Base-by-base conservation (phyloP, 2,888 invertebrate species). In the Drosophila picticornis region DNA sequence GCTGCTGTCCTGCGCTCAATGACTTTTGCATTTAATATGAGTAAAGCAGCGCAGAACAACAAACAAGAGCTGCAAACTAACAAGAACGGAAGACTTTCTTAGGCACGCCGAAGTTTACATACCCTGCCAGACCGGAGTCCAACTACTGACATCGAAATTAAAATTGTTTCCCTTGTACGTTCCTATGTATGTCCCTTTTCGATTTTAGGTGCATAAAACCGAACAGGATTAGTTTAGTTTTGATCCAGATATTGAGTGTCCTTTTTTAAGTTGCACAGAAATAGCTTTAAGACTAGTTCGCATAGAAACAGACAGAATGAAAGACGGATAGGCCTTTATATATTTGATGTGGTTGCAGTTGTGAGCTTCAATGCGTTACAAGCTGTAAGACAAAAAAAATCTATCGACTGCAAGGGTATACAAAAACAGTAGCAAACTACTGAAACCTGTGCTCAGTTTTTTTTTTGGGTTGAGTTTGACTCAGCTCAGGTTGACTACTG, bases 11-110 rank as follows among this genome's bases (percentile, higher is more conserved):
- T 86, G 80, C 79, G 73, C 87, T 88, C 91, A 88, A 90, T 90
- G 91, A 86, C 89, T 90, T 89, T 88, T 89, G 90, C 91, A 91
- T 91, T 91, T 88, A 80, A 86, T 90, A 91, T 90, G 84, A 90
- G 83, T 78, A 75, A 81, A 67, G 84, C 11, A 79, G 64, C 57
- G 53, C 52, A 50, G 46, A 51, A 64, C 63, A 73, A 69, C 75
- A 59, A 83, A 67, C 70, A 70, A 66, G 69, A 53, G 57, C 63
- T 66, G 67, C 64, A 68, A 67, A 67, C 34, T 58, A 66, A 63
- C 66, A 56, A 71, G 72, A 56, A 71, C 16, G 25, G 9, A 46
- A 4, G 1, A 16, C 2, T 25, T 16, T 9, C 4, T 7, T 16
- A 9, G 46, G 4, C 9, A 9, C 16, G 1, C 46, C 46, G 46